Evolutionary conservation across 2,888 invertebrate species (phyloP).

Genomic region (Macaria liturata): DNA sequence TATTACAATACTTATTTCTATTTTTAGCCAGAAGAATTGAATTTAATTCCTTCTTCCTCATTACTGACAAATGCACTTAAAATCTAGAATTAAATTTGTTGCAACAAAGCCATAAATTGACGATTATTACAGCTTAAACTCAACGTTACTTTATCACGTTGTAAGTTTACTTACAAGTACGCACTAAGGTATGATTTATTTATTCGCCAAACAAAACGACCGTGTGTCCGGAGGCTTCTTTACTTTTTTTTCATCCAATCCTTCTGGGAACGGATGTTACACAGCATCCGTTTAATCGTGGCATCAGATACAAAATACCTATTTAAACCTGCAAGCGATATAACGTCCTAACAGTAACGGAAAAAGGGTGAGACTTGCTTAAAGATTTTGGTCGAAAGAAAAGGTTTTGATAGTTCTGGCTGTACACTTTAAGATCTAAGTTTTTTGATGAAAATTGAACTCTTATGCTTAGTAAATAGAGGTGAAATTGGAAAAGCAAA

Average conservation of each 20-base stretch:
- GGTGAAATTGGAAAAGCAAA: background rate
- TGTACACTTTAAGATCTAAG: background rate
- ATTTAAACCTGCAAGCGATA: conserved; percentile 24
- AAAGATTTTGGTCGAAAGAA: background rate
- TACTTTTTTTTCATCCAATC: conserved; percentile 57
- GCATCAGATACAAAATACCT: conserved; percentile 45
- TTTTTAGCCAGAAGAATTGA: too few relatives aligned
- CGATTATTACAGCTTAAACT: too few relatives aligned
- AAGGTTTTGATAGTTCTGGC: conserved; percentile 5
- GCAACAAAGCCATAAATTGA: too few relatives aligned
- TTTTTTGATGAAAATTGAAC: conserved; percentile 1
- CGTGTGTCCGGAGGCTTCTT: conserved; percentile 42
- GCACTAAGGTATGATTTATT: conserved; percentile 3
- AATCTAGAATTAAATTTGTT: too few relatives aligned
- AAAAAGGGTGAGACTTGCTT: conserved; percentile 26
- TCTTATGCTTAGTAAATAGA: background rate
- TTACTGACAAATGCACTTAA: too few relatives aligned
- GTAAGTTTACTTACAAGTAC: too few relatives aligned
- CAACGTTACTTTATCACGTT: too few relatives aligned
- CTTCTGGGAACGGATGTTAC: conserved; percentile 78
- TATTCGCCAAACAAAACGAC: conserved; percentile 24
- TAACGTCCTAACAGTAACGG: conserved; percentile 3
- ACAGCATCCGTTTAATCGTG: conserved; percentile 69
- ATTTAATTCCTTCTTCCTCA: too few relatives aligned
- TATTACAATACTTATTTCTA: too few relatives aligned